Base-by-base conservation (phyloP, 2,113 vertebrate genomes). In the Triplophysa tibetana region DNA sequence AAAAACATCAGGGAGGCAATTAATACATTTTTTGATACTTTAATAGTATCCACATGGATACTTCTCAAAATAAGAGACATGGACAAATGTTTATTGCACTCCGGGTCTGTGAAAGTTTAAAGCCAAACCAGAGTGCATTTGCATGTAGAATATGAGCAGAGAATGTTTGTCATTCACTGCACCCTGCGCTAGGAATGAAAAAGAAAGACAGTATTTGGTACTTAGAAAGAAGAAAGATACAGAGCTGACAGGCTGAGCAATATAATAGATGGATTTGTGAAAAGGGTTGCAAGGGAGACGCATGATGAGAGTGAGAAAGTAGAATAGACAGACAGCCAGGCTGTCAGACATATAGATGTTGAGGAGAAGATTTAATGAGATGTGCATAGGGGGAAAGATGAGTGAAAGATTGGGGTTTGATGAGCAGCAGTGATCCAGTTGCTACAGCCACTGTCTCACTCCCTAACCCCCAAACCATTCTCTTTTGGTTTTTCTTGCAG, bases 181-280 rank as follows among this genome's bases (percentile, higher is more conserved):
- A 54, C 13, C 62, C 75, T 77, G 64, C 68, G 45, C 14, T 63
- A 77, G 26, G 33, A 70, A 66, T 17, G 17, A 54, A 83, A 63
- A 43, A 64, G 24, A 38, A n/a, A 74, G 79, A 82, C n/a, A 33
- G 50, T 80, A 68, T 75, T 80, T 58, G 77, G 81, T 66, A 73
- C 48, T 58, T 17, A 65, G 77, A 64, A 41, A 48, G 68, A 54
- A 70, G 21, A 58, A 68, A 75, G 45, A 54, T 62, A 56, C 26
- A 45, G 78, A 66, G 43, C 24, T 48, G 41, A 41, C 58, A 70
- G 61, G 23, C 43, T 12, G 61, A 54, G 43, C 45, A 33, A 65
- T 24, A 65, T 67, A 66, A 79, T 62, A 66, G 54, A 79, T 72
- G 73, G 78, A 80, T 83, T 79, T 77, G 66, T 54, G 61, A 38